Evolutionary conservation across 1,140 invertebrate species (phyloP), one percentile per base, ranked within the genome.

Genomic region (Drosophila pallidifrons): DNA sequence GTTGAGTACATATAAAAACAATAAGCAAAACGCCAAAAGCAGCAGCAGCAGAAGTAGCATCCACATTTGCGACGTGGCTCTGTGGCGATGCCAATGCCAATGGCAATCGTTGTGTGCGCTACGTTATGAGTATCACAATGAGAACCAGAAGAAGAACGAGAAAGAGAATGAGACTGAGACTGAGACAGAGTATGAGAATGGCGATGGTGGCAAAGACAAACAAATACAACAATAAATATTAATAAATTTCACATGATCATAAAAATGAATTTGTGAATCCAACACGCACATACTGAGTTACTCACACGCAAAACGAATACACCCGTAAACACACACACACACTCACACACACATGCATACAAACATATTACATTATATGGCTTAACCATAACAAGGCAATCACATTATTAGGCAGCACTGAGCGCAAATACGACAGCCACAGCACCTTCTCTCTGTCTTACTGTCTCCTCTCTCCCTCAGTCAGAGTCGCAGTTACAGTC

Each of bases 191-290:
- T 25, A 51, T 51, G 11, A 28, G 10, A 7, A 16, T 35, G 54
- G 30, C 41, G 47, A 45, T 49, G 41, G 51, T 70, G 63, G 75
- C 59, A 38, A 45, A 43, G 72, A 35, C 49, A 70, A 77, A 77
- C 71, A 76, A 74, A 73, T 88, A 89, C 85, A 79, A 88, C 85
- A 88, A 88, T 88, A 88, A 88, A 88, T 88, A 88, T 88, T 88
- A 89, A 88, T 88, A 88, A 88, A 88, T 88, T 88, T 88, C 85
- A 89, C 85, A 88, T 88, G 85, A 88, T 89, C 85, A 89, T 88
- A 88, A 88, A 88, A 88, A 88, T 88, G 83, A 88, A 88, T 89
- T 88, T 88, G 85, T 89, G 85, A 89, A 88, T 88, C 83, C 77
- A 82, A 75, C 81, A 77, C 82, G 64, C 65, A 80, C 65, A 70